Base-by-base conservation (phyloP, 2,113 vertebrate genomes). In the Indri indri region DNA sequence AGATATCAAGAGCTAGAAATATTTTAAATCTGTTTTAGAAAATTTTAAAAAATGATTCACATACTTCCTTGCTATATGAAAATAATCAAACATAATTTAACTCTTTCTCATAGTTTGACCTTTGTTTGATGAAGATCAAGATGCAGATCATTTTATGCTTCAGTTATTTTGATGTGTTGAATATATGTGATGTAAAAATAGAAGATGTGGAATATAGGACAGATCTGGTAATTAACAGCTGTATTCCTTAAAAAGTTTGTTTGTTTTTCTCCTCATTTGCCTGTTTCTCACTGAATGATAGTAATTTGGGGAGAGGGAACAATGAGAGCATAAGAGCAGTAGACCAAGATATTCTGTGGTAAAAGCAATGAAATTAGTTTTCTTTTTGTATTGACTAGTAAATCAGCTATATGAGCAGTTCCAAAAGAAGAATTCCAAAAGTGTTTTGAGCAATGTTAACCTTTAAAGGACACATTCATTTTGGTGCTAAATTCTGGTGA, bases 61-160 rank as follows among this genome's bases (percentile, higher is more conserved):
- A 16, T 70, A 65, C 14, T 94, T 80, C 4, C 25, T 94, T 92
- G 80, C 50, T 94, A 32, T 70, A 32, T 87, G 68, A 86, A 94
- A 94, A 74, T 89, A 93, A 90, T 40, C 42, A 18, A 61, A 95
- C 12, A 34, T 76, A 37, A 79, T 79, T 80, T 59, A 88, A 90
- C 34, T 89, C 23, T 96, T 89, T 76, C 37, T 85, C 27, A 83
- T 73, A 74, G 25, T 96, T 90, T 87, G 73, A 80, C 45, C n/a
- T 93, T 97, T 84, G 80, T 96, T 92, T 92, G 85, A 66, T 76
- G 63, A 83, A 65, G 77, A 71, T 81, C 65, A 96, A 82, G 61
- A 63, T 87, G 47, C 40, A 92, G 27, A 85, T 93, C 54, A 88
- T 14, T 92, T 95, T 96, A 61, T 23, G 22, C 59, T 61, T 96